Percentiles rank a stretch among this genome's conserved stretches.
Evolutionary conservation across 2,888 invertebrate genomes (phyloP).

Genomic region (Chironomus riparius): DNA sequence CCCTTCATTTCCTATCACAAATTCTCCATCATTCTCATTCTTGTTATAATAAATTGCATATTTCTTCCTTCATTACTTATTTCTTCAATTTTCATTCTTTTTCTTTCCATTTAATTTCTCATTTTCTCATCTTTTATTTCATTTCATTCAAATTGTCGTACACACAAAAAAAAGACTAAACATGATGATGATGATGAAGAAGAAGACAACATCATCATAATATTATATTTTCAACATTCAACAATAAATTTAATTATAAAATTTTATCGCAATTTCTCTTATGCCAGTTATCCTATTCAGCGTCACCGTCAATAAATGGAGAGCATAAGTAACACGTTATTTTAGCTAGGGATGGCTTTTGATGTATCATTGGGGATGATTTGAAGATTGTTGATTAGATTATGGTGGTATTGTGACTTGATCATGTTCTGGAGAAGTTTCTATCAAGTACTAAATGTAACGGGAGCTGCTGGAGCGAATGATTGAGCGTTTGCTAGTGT

Average conservation of each 20-base stretch:
- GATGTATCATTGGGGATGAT: too few relatives aligned
- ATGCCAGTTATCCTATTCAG: not conserved
- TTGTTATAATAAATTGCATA: constrained; percentile 6
- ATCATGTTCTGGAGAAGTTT: too few relatives aligned
- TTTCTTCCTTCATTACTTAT: not conserved
- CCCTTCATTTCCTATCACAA: constrained; percentile 2
- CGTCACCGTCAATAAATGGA: not conserved
- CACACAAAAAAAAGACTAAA: not conserved
- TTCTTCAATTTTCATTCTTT: not conserved
- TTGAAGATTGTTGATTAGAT: too few relatives aligned
- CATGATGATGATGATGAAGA: not conserved
- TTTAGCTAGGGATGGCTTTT: too few relatives aligned
- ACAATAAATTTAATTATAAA: constrained; percentile 21
- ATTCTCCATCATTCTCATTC: not conserved
- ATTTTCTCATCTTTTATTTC: not conserved
- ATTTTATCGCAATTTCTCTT: constrained; percentile 5
- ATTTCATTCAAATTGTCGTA: not conserved
- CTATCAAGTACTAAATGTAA: too few relatives aligned
- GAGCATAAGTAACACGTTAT: not conserved
- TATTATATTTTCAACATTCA: not conserved
- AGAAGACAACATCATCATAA: too few relatives aligned
- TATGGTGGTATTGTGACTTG: too few relatives aligned
- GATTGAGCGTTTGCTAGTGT: too few relatives aligned
- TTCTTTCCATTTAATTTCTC: not conserved
- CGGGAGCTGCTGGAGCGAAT: too few relatives aligned